A percentile compares a stretch with the other conserved stretches of the same genome.
phyloP scores from a whole-genome alignment of 1,140 invertebrate species.

The Saxidomus purpurata region DNA sequence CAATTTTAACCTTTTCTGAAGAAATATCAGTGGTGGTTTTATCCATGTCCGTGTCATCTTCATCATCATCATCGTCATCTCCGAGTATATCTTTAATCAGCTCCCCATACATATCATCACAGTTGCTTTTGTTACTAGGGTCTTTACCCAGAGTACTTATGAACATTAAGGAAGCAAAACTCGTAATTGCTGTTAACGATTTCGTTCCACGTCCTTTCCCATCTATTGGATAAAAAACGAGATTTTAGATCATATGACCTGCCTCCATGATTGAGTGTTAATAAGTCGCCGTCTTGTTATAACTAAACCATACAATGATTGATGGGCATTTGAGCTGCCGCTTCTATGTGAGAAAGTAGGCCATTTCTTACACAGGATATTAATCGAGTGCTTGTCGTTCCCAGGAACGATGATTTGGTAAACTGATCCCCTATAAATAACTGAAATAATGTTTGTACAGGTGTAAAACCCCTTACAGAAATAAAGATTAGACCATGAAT shows the following conservation, averaged over 20 bases:
- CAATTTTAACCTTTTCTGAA: conserved; percentile 19
- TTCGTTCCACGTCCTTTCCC: conserved; percentile 73
- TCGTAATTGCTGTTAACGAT: conserved; percentile 76
- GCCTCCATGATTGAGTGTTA: no score
- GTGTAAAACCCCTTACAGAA: no score
- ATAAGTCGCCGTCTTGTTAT: no score
- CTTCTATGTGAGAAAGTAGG: no score
- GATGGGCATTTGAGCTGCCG: no score
- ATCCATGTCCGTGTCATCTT: conserved; percentile 29
- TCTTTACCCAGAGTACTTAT: conserved; percentile 78
- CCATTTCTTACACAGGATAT: no score
- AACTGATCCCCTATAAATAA: no score
- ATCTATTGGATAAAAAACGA: conserved; percentile 54
- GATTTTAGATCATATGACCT: not conserved
- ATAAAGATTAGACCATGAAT: no score
- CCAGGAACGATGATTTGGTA: no score
- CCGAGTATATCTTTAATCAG: conserved; percentile 62
- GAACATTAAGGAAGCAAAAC: conserved; percentile 78
- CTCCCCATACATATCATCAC: conserved; percentile 74
- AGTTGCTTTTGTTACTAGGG: conserved; percentile 29
- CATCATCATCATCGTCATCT: conserved; percentile 59
- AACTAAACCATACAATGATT: no score
- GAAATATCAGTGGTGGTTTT: conserved; percentile 5
- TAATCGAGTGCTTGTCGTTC: no score
- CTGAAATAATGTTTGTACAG: no score